Evolutionary conservation across 2,888 invertebrate species (phyloP), one percentile per base, ranked within the genome.

Genomic region (Coenonympha glycerion): DNA sequence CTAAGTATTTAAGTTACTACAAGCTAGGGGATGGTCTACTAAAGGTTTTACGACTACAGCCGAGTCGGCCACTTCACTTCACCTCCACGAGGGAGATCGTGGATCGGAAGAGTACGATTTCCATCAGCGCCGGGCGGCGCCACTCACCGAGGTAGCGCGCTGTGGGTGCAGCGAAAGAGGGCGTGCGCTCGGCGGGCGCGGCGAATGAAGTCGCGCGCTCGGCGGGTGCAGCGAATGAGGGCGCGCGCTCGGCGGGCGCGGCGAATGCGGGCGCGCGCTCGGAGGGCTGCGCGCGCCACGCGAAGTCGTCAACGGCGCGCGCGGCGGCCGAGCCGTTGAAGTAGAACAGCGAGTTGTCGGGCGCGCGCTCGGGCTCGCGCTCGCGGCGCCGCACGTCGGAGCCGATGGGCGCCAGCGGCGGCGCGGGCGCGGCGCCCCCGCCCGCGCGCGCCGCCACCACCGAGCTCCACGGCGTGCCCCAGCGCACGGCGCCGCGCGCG

Each of bases 291-390:
- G 60, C 91, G 49, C 62, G 52, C 56, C 49, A 58, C 42, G 66
- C 56, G 3, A 91, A 91, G 66, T 91, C 91, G 9, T 68, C 91
- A 9, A 68, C 90, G 72, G 53, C 84, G 26, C 53, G 52, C 42
- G 52, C 36, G 6, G 56, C 3, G 44, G 59, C 44, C 48, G 52
- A 57, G 51, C 64, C 26, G 91, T 90, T 24, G 92, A 88, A 52
- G 68, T 73, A 76, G 69, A 76, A 76, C 88, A 61, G 92, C 70
- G 58, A 94, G 83, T 61, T 92, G 81, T 63, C 65, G 40, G 55
- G 49, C 33, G 59, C 59, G 36, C 58, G 62, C 48, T 59, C 61
- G 11, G 63, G 60, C 53, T 64, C 59, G 61, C 75, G 60, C 53
- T 64, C 59, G 61, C 75, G 72, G 0, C 79, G 74, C 34, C 73